Evolutionary conservation across 2,113 vertebrate species (phyloP).

Genomic region (Onychorhynchus coronatus): DNA sequence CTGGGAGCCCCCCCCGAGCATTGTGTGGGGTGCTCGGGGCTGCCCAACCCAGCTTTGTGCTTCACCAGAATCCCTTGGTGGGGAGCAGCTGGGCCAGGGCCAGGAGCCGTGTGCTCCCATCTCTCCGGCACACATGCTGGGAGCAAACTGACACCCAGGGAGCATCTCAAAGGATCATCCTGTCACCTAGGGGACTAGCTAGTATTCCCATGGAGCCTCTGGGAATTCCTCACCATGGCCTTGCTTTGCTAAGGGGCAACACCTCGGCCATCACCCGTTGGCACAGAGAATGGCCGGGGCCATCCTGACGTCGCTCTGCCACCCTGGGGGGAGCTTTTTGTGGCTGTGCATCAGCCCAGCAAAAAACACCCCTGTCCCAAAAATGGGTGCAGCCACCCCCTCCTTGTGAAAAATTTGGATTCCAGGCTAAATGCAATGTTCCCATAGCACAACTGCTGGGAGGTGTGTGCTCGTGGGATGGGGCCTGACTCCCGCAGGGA

Average conservation of each 20-base stretch:
- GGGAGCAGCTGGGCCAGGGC: neutral
- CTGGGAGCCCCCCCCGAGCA: rapidly evolving
- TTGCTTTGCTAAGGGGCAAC: neutral
- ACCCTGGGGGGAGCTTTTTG: neutral
- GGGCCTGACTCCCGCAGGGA: neutral
- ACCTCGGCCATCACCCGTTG: rapidly evolving
- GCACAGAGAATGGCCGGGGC: rapidly evolving
- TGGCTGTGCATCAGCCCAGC: neutral
- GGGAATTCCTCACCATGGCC: neutral
- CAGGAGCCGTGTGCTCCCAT: rapidly evolving
- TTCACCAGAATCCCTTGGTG: rapidly evolving
- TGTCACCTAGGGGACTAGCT: neutral
- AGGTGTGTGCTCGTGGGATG: rapidly evolving
- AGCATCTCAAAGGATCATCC: neutral
- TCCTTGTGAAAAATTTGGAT: neutral
- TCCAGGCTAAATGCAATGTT: neutral
- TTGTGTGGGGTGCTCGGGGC: neutral
- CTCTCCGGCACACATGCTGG: rapidly evolving
- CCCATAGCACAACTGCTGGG: neutral
- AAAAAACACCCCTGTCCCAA: neutral
- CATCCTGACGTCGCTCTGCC: neutral
- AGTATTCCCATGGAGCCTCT: neutral
- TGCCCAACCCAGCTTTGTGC: neutral
- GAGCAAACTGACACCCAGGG: neutral
- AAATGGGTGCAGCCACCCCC: neutral